Conservation (phyloP, 2,113 vertebrate genomes). For the Neofelis nebulosa region DNA sequence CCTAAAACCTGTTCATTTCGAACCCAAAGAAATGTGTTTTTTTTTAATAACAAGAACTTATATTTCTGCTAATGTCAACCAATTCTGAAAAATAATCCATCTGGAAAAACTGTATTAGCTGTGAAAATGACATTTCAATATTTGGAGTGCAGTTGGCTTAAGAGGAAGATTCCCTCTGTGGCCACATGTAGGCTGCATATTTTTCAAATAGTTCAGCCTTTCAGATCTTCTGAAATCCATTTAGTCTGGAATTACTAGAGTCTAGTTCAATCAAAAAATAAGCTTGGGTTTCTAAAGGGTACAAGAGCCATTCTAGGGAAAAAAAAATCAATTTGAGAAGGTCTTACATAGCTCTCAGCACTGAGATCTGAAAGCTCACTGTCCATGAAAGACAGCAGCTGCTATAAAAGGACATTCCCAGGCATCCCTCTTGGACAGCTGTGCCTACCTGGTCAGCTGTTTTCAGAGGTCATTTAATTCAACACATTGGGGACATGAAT, state of each 20-base stretch:
- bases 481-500: neutral
- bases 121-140: constrained; percentile 61
- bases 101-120: constrained; percentile 13
- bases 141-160: constrained; percentile 36
- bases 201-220: constrained; percentile 57
- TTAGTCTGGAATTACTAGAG: constrained; percentile 46
- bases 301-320: neutral
- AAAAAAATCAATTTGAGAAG: constrained; percentile 48
- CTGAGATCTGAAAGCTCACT: neutral
- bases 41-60: constrained; percentile 27
- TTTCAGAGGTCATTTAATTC: neutral
- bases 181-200: neutral
- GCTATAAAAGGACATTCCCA: neutral
- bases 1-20: constrained; percentile 21
- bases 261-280: constrained; percentile 60
- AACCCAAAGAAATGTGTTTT: neutral
- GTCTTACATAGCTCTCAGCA: neutral
- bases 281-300: constrained; percentile 3
- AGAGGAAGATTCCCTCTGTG: constrained; percentile 39
- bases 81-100: constrained; percentile 59
- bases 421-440: neutral
- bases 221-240: constrained; percentile 66
- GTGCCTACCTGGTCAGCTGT: neutral
- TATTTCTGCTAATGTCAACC: neutral
- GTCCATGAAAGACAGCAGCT: neutral